Evolutionary conservation across 2,888 invertebrate genomes (phyloP), one percentile per base, ranked within the genome.

Genomic region (Flexamia atlantica): DNA sequence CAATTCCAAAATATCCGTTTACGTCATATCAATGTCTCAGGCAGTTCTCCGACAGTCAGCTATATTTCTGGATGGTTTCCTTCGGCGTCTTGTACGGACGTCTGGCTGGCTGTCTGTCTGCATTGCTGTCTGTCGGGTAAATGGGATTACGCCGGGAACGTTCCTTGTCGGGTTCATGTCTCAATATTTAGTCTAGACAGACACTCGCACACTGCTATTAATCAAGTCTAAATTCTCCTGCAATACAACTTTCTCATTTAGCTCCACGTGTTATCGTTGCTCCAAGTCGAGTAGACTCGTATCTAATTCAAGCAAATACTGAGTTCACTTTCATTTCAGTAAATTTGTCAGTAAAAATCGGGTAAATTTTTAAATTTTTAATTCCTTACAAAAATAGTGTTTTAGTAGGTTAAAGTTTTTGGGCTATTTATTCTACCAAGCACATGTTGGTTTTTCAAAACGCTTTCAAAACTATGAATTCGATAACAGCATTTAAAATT

Each of bases 111-210:
- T 70, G 70, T 70, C 70, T 70, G 30, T 14, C 28, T 64, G 28
- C 30, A 28, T 64, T 28, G 3, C 64, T 64, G 70, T 70, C 70
- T 32, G 70, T 70, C 70, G 10, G 10, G n/a, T 70, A 70, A 30
- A 70, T 70, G 70, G 70, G 36, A 70, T 40, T 70, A 36, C 70
- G 36, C 20, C 20, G 23, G 32, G n/a, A 70, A 25, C n/a, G 25
- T 9, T 53, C 4, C 60, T 23, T 7, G 68, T 40, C 70, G 32
- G 40, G 3, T 14, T 1, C 68, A 23, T 36, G 36, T 20, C 14
- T 36, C 70, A 36, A 70, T 70, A 40, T 70, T 70, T 70, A 40
- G 70, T 70, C 68, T 68, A 70, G 36, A 70, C 40, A 40, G 40
- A 7, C 3, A 17, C 23, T n/a, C 60, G n/a, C 17, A 30, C 32